Base-by-base conservation (phyloP, 2,888 invertebrate genomes). In the Bombylius major region DNA sequence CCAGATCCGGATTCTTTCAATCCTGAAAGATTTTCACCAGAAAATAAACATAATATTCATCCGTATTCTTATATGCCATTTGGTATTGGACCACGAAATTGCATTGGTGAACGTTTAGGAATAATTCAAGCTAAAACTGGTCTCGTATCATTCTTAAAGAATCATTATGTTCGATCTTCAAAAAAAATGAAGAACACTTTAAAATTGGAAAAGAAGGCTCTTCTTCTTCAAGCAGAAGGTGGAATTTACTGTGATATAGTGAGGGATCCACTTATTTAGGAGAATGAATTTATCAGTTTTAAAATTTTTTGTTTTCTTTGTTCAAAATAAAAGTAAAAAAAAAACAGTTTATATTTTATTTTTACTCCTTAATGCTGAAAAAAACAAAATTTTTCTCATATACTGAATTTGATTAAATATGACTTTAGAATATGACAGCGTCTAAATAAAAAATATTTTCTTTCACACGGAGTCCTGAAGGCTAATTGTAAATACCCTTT, bases 11-110 rank as follows among this genome's bases (percentile, higher is more conserved):
- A 66, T 4, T 61, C 64, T 39, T 75, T 75, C 45, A 63, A 69
- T 47, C 75, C 75, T 4, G 73, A 75, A 56, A 66, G 75, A 31
- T 75, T 75, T 61, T 67, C 74, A 0, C 33, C 65, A 6, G 65
- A 65, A 47, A 72, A 73, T 47, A 69, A 69, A 4, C 63, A 66
- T n/a, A 62, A 64, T 6, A 66, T 71, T 45, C 63, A 59, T 5
- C 70, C 72, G 4, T 72, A 69, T 50, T 68, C 72, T 5, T 70
- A 70, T 56, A 56, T 66, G 34, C 73, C 73, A 1, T 73, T 72
- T 31, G 73, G 73, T 1, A 53, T 59, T 6, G 73, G 73, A 0
- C 70, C 70, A 0, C 71, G 67, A 50, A 70, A 69, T 56, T 73
- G 73, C 55, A 70, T 73, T 56, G 73, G 73, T 23, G 69, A 66